Evolutionary conservation across 2,888 invertebrate species (phyloP), one percentile per base, ranked within the genome.

Genomic region (Gymnosoma rotundatum): DNA sequence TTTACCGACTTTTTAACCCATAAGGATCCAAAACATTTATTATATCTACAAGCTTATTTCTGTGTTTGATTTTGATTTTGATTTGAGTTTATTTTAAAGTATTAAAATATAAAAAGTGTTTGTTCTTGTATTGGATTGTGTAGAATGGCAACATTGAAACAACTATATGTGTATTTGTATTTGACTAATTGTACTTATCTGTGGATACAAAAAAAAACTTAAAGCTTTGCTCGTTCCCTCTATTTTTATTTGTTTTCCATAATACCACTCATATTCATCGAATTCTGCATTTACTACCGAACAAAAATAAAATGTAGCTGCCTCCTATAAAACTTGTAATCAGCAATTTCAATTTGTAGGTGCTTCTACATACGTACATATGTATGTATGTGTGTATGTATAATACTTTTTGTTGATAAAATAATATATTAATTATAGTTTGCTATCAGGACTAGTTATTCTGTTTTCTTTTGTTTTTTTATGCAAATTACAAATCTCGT

Each of bases 401-500:
- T 50, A 7, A 61, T 73, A 10, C 16, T 63, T 67, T 52, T 45
- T 67, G 73, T 63, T 61, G 52, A 32, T 32, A 5, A 58, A 66
- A 66, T 25, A 66, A 78, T 72, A 38, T 78, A 67, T 67, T 76
- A 78, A 82, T 82, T 82, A 78, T 73, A 82, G 76, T 66, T 72
- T 60, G 66, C 52, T 76, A 76, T 82, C 76, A 72, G 67, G 60
- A 72, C 82, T 82, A 70, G 60, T 78, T 82, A 66, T 56, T 80
- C 45, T 67, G 20, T 52, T 48, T 48, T 48, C 6, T 14, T 48
- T 48, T 16, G 50, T 38, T 48, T 63, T 9, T 56, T 78, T 78
- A 78, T 70, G 83, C 74, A 78, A 83, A 78, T 78, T 78, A 45
- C 32, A 78, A 83, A 78, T 83, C 78, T 78, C 73, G 78, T 83